Conservation (phyloP, 1,140 invertebrate genomes). For the Belonocnema kinseyi region DNA sequence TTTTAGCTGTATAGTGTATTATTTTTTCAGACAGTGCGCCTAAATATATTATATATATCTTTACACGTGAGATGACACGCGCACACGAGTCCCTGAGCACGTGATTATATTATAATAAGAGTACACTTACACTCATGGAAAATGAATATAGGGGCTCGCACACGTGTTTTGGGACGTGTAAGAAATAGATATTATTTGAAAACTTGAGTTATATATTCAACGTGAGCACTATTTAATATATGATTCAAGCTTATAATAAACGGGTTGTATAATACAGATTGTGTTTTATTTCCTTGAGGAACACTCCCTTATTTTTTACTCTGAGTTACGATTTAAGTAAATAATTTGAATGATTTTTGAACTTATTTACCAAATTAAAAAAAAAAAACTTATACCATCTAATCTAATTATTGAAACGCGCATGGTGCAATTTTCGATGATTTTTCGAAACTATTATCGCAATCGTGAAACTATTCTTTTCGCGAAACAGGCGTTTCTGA, state of each 20-base stretch:
- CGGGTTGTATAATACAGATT: constrained; percentile 64
- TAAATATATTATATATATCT: constrained; percentile 38
- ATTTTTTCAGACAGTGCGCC: constrained; percentile 44
- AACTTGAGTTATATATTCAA: constrained; percentile 68
- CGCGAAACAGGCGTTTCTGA: too few species aligned
- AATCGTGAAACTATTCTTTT: too few species aligned
- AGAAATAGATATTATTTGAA: constrained; percentile 46
- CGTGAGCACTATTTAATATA: constrained; percentile 67
- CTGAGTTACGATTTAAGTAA: background rate
- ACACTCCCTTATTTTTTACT: background rate
- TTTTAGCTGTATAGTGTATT: constrained; percentile 59
- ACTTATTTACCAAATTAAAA: too few species aligned
- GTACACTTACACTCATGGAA: constrained; percentile 8
- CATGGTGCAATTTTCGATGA: too few species aligned
- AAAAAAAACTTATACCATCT: too few species aligned
- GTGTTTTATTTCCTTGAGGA: background rate
- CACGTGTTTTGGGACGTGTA: constrained; percentile 24
- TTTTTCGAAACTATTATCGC: too few species aligned
- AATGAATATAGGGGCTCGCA: constrained; percentile 4
- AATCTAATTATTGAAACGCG: too few species aligned
- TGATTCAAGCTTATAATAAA: constrained; percentile 71
- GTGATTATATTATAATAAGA: constrained; percentile 19
- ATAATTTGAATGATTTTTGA: too few species aligned
- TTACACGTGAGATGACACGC: background rate
- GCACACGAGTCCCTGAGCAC: constrained; percentile 32